These are phyloP conservation scores for Cavia aperea DNA, from an alignment of 2,113 vertebrate genomes.

Conservation along the genomic window DNA sequence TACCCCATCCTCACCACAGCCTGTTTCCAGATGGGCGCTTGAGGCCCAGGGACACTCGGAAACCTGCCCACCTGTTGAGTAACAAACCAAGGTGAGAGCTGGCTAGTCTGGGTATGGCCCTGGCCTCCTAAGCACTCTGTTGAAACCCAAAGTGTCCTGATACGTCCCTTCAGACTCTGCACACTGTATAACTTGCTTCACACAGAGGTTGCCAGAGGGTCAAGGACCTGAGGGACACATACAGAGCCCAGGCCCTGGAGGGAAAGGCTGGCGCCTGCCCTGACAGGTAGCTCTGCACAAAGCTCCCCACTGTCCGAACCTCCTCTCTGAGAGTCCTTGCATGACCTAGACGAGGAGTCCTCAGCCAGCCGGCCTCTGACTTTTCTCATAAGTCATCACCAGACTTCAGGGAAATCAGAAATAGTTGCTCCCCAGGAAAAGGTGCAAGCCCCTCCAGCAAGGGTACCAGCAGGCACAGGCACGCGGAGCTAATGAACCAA, in stretches of 20 bases:
- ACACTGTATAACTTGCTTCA: background rate
- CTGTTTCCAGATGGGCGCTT: background rate
- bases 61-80: too few relatives aligned
- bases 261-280: accelerated
- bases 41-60: background rate
- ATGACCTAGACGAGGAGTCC: background rate
- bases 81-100: background rate
- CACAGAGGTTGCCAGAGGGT: background rate
- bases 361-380: background rate
- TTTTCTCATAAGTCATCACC: background rate
- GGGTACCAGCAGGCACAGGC: conserved; percentile 56
- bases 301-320: too few relatives aligned
- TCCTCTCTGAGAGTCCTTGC: background rate
- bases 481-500: background rate
- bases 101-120: accelerated
- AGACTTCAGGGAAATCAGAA: conserved; percentile 27
- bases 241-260: background rate
- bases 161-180: background rate
- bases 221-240: accelerated
- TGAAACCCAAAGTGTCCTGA: background rate
- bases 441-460: background rate
- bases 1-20: background rate
- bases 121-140: accelerated
- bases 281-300: accelerated
- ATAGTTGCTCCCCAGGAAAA: background rate